Percentiles rank a stretch among this genome's conserved stretches.
These are phyloP conservation scores for Agrotis ipsilon DNA, from an alignment of 2,888 invertebrate species.

Conservation along the genomic window DNA sequence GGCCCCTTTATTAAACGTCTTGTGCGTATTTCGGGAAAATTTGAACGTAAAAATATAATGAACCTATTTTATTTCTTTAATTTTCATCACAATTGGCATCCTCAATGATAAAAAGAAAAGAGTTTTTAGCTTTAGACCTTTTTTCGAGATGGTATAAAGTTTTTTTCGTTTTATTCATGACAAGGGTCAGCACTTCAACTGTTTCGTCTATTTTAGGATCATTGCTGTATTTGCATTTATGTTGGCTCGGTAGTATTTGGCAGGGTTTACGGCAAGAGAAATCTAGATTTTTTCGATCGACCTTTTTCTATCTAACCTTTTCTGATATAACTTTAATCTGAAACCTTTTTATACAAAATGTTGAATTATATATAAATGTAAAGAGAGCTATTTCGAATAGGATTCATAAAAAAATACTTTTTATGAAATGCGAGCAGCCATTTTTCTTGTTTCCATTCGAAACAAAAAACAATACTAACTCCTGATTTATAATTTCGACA, in stretches of 20 bases:
- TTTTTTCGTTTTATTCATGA: conserved; percentile 43
- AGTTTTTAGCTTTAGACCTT: conserved; percentile 28
- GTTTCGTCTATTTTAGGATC: conserved; percentile 35
- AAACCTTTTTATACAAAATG: conserved; percentile 18
- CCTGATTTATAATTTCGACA: background rate
- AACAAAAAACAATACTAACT: background rate
- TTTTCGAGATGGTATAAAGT: conserved; percentile 32
- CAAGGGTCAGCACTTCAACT: conserved; percentile 53
- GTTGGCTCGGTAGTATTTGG: conserved; percentile 32
- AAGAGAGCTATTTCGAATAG: background rate
- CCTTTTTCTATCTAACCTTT: conserved; percentile 37
- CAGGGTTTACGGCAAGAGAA: conserved; percentile 21
- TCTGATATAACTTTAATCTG: conserved; percentile 10
- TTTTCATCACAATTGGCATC: conserved; percentile 53
- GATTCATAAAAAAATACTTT: background rate
- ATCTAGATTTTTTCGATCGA: conserved; percentile 41
- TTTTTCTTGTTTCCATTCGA: too few relatives aligned
- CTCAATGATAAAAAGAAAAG: conserved; percentile 35
- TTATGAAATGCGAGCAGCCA: too few relatives aligned
- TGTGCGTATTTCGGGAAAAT: conserved; percentile 52
- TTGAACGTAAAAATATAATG: conserved; percentile 55
- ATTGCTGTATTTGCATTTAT: conserved; percentile 47
- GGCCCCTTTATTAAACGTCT: conserved; percentile 71
- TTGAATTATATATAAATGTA: conserved; percentile 28
- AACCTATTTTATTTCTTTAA: conserved; percentile 58